Evolutionary conservation across 2,888 invertebrate species (phyloP).

Genomic region (Eupsilia transversa): DNA sequence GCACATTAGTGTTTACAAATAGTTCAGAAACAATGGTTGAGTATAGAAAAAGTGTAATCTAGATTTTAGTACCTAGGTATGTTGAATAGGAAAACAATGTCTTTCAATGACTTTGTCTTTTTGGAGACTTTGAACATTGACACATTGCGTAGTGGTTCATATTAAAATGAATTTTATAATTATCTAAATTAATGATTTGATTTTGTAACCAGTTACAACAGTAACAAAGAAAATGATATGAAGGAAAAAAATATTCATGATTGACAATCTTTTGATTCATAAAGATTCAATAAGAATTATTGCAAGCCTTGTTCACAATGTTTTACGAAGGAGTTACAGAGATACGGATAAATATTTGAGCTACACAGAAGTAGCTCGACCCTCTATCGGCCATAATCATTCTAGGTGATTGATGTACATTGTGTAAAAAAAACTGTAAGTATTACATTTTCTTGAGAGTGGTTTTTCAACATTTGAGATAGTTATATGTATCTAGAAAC

Average conservation of each 20-base stretch:
- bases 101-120: neutral
- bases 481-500: neutral
- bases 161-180: neutral
- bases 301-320: neutral
- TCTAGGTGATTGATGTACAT: neutral
- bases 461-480: neutral
- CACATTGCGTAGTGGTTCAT: neutral
- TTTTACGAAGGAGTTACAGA: neutral
- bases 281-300: neutral
- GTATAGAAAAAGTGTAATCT: constrained; percentile 5
- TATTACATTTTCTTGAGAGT: neutral
- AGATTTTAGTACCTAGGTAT: neutral
- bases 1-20: constrained; percentile 33
- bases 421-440: neutral
- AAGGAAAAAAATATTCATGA: neutral
- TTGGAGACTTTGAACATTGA: neutral
- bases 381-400: neutral
- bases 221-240: neutral
- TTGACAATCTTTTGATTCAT: neutral
- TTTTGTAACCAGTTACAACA: neutral
- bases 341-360: neutral
- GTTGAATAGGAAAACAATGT: constrained; percentile 18
- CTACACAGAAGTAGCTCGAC: neutral
- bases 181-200: neutral
- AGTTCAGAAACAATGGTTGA: constrained; percentile 40